Evolutionary conservation across 2,888 invertebrate genomes (phyloP), one percentile per base, ranked within the genome.

Genomic region (Pherbina coryleti): DNA sequence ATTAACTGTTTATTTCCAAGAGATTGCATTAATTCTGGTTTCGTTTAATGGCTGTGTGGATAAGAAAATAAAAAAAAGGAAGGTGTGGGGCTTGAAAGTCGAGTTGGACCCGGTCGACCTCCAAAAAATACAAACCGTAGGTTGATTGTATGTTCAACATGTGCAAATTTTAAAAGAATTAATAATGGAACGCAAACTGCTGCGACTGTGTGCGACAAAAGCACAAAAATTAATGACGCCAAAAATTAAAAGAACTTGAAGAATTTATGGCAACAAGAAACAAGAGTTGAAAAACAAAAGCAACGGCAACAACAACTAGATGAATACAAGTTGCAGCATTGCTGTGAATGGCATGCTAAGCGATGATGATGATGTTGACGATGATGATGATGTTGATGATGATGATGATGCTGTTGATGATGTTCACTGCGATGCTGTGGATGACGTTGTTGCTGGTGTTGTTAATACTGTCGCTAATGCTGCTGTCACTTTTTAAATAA

Each of bases 21-120:
- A 51, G 14, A 51, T 69, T 69, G 69, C 22, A 69, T 69, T 69
- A n/a, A 51, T 69, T 69, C 69, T 51, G 37, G 44, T 53, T 25
- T 25, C 3, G 49, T 25, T 25, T 25, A n/a, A 19, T 66, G 31
- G 5, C 4, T 34, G 17, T 37, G n/a, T 66, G 19, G 66, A 66
- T 11, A 66, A 44, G 44, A 44, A 44, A 44, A 44, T 44, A 44
- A 37, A 7, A 44, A 11, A 25, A 19, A n/a, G 7, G 37, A 34
- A 17, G 66, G 28, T 5, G 66, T n/a, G 37, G 37, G 22, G 67
- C 44, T 67, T 37, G 9, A 67, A 67, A 67, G 44, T 67, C 37
- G 67, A 19, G 67, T 49, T 67, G 49, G 44, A 67, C 37, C 44
- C 22, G 25, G 67, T 67, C 44, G 49, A 67, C 67, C 67, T 67